Conservation (phyloP, 2,888 invertebrate genomes). For the Liposcelis brunnea region DNA sequence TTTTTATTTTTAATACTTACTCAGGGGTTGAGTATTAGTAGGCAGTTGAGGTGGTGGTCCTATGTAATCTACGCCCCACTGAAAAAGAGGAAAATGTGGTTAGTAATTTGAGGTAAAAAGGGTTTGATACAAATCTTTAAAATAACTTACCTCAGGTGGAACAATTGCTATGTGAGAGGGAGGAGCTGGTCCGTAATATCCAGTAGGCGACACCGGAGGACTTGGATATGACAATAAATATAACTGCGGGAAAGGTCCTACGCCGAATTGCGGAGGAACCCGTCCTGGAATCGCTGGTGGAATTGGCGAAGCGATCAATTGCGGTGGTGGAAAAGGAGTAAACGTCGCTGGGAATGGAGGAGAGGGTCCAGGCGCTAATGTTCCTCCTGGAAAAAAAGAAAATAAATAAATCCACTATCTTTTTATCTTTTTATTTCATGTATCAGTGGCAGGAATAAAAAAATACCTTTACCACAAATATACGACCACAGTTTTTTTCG, state of each 20-base stretch:
- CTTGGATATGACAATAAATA: slow-evolving; percentile 6
- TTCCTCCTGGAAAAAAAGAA: neutral
- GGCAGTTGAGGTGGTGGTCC: slow-evolving; percentile 11
- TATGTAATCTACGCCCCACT: slow-evolving; percentile 18
- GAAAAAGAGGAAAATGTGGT: slow-evolving; percentile 12
- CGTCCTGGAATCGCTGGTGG: neutral
- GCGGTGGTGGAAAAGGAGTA: neutral
- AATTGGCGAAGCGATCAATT: slow-evolving; percentile 1
- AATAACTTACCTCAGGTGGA: slow-evolving; percentile 9
- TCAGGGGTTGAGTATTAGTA: slow-evolving; percentile 6
- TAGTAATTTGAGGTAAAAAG: no score
- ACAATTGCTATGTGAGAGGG: slow-evolving; percentile 3
- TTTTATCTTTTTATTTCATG: no score
- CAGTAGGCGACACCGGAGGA: slow-evolving; percentile 5
- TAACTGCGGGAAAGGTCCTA: neutral
- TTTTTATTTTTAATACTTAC: slow-evolving; percentile 5
- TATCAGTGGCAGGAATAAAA: no score
- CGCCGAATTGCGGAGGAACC: neutral
- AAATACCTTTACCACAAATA: no score
- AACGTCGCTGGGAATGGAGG: neutral
- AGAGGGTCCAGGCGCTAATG: slow-evolving; percentile 1
- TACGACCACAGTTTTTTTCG: no score
- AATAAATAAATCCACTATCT: no score
- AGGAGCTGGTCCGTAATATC: slow-evolving; percentile 3
- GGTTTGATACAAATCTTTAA: no score